These are phyloP conservation scores for Paedocypris micromegethes DNA, from an alignment of 2,797 vertebrate species.

Conservation along the genomic window DNA sequence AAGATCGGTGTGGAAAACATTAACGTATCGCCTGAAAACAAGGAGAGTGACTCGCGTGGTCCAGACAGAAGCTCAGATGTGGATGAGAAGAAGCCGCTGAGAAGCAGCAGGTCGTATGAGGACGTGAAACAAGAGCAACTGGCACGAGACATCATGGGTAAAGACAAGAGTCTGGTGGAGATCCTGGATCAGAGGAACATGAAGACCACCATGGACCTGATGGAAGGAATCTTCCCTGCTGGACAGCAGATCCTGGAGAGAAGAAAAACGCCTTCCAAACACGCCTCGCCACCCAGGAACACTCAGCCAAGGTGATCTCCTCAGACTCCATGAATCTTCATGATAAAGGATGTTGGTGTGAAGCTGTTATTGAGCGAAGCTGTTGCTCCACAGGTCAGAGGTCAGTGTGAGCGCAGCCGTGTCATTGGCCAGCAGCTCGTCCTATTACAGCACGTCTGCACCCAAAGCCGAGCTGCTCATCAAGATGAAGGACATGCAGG, in stretches of 20 bases:
- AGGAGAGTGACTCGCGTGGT: constrained; percentile 44
- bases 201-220: constrained; percentile 84
- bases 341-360: too few relatives aligned
- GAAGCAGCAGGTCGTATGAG: constrained; percentile 57
- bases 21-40: constrained; percentile 46
- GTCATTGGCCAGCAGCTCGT: constrained; percentile 82
- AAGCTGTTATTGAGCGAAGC: too few relatives aligned
- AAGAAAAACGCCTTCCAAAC: constrained; percentile 72
- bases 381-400: constrained; percentile 70
- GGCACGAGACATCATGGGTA: constrained; percentile 78
- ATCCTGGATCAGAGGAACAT: constrained; percentile 78
- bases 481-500: constrained; percentile 92
- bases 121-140: constrained; percentile 88
- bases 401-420: constrained; percentile 54
- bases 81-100: neutral
- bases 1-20: constrained; percentile 84
- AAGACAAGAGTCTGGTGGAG: constrained; percentile 78
- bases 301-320: constrained; percentile 71
- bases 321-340: neutral
- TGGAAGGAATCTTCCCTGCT: constrained; percentile 84
- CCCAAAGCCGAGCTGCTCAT: constrained; percentile 93
- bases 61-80: neutral
- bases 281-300: constrained; percentile 63
- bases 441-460: constrained; percentile 94
- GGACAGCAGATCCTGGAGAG: constrained; percentile 79